These are phyloP conservation scores for Cervus canadensis DNA, from an alignment of 2,113 vertebrate species.

Conservation along the genomic window DNA sequence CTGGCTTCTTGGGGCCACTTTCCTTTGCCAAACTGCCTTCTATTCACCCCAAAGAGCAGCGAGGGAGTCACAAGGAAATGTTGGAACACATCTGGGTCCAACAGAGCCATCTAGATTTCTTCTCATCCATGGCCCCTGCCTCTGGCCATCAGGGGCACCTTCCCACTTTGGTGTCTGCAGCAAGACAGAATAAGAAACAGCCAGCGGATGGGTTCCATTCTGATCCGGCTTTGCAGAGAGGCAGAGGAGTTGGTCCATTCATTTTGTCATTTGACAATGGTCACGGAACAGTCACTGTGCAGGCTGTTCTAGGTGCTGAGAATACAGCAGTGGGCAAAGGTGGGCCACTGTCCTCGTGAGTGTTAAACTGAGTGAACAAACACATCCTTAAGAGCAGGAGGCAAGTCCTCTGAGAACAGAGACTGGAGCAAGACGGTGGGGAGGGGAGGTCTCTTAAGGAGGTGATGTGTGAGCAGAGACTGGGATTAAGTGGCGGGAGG, in stretches of 20 bases:
- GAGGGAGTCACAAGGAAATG: background rate
- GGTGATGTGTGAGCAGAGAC: background rate
- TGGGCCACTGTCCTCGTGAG: background rate
- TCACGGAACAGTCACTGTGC: background rate
- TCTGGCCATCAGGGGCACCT: background rate
- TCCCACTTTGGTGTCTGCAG: background rate
- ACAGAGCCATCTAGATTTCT: background rate
- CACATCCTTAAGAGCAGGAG: background rate
- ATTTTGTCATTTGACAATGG: background rate
- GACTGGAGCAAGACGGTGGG: background rate
- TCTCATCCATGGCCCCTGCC: background rate
- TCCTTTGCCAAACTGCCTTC: background rate
- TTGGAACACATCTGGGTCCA: background rate
- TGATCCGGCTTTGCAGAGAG: background rate
- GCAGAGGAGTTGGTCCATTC: background rate
- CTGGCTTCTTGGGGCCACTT: background rate
- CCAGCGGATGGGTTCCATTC: background rate
- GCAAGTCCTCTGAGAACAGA: background rate
- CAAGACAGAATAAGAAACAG: background rate
- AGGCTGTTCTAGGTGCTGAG: background rate
- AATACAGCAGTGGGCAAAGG: background rate
- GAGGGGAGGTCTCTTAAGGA: background rate
- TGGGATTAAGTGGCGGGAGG: fast-evolving
- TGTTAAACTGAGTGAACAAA: background rate
- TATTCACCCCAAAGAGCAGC: background rate